phyloP scores from a whole-genome alignment of 2,888 invertebrate species.

The Dynastes grantii region DNA sequence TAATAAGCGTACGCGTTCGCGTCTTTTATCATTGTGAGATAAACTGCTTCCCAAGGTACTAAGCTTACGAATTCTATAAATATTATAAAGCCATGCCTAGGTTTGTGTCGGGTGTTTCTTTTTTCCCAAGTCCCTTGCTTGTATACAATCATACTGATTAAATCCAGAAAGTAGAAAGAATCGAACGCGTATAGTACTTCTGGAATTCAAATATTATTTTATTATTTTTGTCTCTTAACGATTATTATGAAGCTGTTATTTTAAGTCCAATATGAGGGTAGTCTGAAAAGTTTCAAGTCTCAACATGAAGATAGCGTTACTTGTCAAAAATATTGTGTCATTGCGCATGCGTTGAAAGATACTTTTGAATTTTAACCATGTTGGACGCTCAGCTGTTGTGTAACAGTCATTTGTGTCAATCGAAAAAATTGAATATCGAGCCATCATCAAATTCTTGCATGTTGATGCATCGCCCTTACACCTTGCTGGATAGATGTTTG shows the following conservation, averaged over 20 bases:
- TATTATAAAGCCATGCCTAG: constrained; percentile 39
- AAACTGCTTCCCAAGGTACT: constrained; percentile 30
- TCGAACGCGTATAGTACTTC: constrained; percentile 42
- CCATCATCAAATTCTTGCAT: too few relatives aligned
- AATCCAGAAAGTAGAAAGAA: constrained; percentile 40
- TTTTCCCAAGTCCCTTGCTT: constrained; percentile 35
- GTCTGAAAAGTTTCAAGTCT: not conserved
- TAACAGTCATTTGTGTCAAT: too few relatives aligned
- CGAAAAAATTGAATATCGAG: too few relatives aligned
- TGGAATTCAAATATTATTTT: constrained; percentile 5
- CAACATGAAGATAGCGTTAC: not conserved
- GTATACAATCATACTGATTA: constrained; percentile 44
- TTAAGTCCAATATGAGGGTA: not conserved
- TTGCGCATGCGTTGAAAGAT: too few relatives aligned
- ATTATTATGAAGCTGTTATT: not conserved
- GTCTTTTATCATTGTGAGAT: constrained; percentile 12
- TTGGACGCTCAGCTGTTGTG: too few relatives aligned
- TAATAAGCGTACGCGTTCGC: constrained; percentile 28
- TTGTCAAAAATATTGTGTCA: too few relatives aligned
- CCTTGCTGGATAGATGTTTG: too few relatives aligned
- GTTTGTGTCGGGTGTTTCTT: constrained; percentile 4
- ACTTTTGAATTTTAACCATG: too few relatives aligned
- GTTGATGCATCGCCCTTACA: too few relatives aligned
- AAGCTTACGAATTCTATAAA: constrained; percentile 44
- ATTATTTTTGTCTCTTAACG: not conserved